phyloP scores from a whole-genome alignment of 2,888 invertebrate genomes.

The Thymelicus sylvestris region DNA sequence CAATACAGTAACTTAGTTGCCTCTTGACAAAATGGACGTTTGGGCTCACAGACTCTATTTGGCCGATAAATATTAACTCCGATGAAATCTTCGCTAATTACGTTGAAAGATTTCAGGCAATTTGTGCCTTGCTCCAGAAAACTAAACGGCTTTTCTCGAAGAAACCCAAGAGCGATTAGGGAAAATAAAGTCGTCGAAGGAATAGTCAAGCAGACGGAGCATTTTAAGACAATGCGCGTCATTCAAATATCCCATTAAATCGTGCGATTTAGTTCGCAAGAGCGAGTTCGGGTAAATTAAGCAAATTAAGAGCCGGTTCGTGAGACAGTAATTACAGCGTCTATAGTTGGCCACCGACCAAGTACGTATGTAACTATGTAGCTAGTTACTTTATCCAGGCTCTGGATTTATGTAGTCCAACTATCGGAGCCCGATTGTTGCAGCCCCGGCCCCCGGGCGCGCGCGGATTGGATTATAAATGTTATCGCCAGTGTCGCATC shows the following conservation, averaged over 20 bases:
- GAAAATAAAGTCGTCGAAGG: constrained; percentile 38
- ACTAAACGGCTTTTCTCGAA: constrained; percentile 35
- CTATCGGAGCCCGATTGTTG: constrained; percentile 65
- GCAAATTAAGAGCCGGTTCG: constrained; percentile 80
- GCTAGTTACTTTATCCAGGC: constrained; percentile 47
- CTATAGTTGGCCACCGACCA: constrained; percentile 77
- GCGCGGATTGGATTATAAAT: constrained; percentile 64
- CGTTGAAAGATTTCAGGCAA: constrained; percentile 33
- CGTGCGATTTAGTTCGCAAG: constrained; percentile 72
- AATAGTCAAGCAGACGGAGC: constrained; percentile 61
- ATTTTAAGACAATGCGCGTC: constrained; percentile 77
- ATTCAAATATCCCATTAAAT: constrained; percentile 80
- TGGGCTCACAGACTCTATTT: constrained; percentile 15
- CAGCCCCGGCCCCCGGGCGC: constrained; percentile 58
- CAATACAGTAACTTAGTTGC: constrained; percentile 9
- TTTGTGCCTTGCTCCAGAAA: constrained; percentile 33
- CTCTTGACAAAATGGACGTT: constrained; percentile 17
- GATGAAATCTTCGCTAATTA: constrained; percentile 30
- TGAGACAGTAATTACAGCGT: constrained; percentile 79
- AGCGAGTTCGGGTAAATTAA: constrained; percentile 76
- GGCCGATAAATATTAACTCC: constrained; percentile 25
- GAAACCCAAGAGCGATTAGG: constrained; percentile 39
- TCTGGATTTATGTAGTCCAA: constrained; percentile 60
- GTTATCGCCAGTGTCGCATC: constrained; percentile 60
- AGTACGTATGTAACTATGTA: constrained; percentile 48